Percentiles rank a stretch among this genome's conserved stretches.
Evolutionary conservation across 2,113 vertebrate genomes (phyloP).

Genomic region (Toxotes jaculatrix): DNA sequence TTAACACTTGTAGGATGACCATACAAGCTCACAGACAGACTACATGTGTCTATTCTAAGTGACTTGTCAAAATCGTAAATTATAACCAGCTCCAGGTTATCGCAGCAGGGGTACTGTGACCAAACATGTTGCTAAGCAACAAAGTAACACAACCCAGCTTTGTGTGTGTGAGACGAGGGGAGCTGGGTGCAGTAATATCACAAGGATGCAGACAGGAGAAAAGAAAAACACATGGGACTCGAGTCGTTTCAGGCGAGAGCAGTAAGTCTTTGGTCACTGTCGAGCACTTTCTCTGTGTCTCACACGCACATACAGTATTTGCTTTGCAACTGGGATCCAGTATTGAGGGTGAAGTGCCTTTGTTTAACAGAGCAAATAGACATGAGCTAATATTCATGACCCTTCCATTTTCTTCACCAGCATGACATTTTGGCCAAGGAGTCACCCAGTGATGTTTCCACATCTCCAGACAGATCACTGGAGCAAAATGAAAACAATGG

Average conservation of each 20-base stretch:
- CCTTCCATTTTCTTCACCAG: constrained; percentile 43
- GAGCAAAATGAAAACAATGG: constrained; percentile 79
- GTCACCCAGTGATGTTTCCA: constrained; percentile 69
- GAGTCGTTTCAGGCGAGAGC: constrained; percentile 55
- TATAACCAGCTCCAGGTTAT: constrained; percentile 11
- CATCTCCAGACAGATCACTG: constrained; percentile 77
- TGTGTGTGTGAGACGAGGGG: not conserved
- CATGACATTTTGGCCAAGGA: constrained; percentile 72
- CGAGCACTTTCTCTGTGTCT: not conserved
- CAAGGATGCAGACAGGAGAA: constrained; percentile 57
- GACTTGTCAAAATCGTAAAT: constrained; percentile 16
- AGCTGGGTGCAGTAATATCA: constrained; percentile 15
- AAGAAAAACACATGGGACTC: constrained; percentile 54
- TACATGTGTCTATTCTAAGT: not conserved
- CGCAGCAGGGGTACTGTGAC: constrained; percentile 33
- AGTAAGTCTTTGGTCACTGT: constrained; percentile 45
- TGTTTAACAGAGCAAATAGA: not conserved
- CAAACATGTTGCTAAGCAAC: constrained; percentile 69
- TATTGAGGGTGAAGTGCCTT: not conserved
- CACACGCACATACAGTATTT: constrained; percentile 6
- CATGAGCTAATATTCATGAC: not conserved
- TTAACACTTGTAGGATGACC: not conserved
- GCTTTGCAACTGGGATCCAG: not conserved
- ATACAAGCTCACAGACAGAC: not conserved
- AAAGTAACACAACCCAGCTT: constrained; percentile 65